Evolutionary conservation across 2,888 invertebrate genomes (phyloP).

Genomic region (Eucriotettix oculatus): DNA sequence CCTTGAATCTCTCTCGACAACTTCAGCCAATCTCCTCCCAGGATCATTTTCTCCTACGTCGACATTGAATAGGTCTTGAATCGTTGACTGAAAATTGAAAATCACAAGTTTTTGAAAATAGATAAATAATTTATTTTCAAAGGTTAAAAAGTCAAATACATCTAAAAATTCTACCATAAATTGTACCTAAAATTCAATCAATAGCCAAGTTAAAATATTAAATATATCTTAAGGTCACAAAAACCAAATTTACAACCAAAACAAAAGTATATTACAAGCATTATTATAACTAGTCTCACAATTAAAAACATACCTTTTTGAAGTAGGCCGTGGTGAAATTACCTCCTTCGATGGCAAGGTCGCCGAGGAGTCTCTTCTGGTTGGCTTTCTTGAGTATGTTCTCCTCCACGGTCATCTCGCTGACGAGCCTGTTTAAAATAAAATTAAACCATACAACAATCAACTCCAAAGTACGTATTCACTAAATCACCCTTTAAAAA

Average conservation of each 20-base stretch:
- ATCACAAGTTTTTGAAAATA: not conserved
- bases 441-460: not conserved
- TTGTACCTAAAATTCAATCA: too few species aligned
- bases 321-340: constrained; percentile 97
- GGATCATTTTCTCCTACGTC: constrained; percentile 45
- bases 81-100: constrained; percentile 48
- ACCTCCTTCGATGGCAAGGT: constrained; percentile 95
- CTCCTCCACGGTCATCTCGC: constrained; percentile 95
- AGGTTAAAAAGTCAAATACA: too few species aligned
- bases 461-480: too few species aligned
- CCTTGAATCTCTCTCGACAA: constrained; percentile 32
- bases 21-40: constrained; percentile 37
- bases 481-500: too few species aligned
- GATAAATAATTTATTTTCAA: too few species aligned
- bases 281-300: too few species aligned
- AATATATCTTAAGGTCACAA: not conserved
- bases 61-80: constrained; percentile 80
- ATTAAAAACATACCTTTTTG: constrained; percentile 46
- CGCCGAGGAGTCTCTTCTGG: constrained; percentile 89
- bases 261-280: not conserved
- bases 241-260: not conserved
- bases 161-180: too few species aligned
- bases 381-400: constrained; percentile 98
- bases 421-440: constrained; percentile 54
- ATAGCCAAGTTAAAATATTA: too few species aligned